A percentile compares a stretch with the other conserved stretches of the same genome.
Conservation (phyloP, 2,888 invertebrate genomes). For the Athalia rosae region DNA sequence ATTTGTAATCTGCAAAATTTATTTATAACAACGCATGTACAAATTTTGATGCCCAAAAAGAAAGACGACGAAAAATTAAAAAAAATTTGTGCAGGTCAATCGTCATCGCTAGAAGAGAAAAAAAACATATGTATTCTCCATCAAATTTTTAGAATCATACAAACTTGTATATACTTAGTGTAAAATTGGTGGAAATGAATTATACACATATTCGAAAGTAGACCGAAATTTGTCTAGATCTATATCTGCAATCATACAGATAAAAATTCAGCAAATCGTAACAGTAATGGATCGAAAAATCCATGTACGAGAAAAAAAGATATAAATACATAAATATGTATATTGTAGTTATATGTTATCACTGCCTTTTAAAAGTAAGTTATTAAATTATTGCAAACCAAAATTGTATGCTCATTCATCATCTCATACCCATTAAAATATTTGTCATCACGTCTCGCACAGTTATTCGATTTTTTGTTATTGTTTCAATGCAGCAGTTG, state of each 20-base stretch:
- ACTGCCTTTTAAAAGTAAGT: conserved; percentile 33
- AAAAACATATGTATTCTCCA: too few species aligned
- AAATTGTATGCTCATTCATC: conserved; percentile 9
- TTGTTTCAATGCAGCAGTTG: background rate
- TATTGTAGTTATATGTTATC: conserved; percentile 26
- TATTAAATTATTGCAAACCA: conserved; percentile 33
- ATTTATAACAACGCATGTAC: too few species aligned
- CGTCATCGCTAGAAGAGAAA: background rate
- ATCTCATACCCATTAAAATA: conserved; percentile 8
- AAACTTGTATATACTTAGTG: conserved; percentile 21
- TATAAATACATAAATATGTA: conserved; percentile 6
- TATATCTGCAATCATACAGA: background rate
- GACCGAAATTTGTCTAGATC: conserved; percentile 7
- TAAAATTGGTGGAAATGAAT: conserved; percentile 17
- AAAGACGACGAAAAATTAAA: too few species aligned
- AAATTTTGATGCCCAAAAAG: too few species aligned
- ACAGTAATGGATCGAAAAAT: conserved; percentile 4
- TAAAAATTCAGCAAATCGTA: background rate
- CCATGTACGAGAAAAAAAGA: background rate
- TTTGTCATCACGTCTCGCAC: background rate
- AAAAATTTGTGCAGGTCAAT: background rate
- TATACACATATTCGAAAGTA: background rate
- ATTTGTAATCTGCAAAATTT: conserved; percentile 8
- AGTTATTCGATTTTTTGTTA: too few species aligned
- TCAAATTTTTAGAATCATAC: too few species aligned